A percentile compares a stretch with the other conserved stretches of the same genome.
These are phyloP conservation scores for Nemotelus pantherinus DNA, from an alignment of 2,888 invertebrate species.

Conservation along the genomic window DNA sequence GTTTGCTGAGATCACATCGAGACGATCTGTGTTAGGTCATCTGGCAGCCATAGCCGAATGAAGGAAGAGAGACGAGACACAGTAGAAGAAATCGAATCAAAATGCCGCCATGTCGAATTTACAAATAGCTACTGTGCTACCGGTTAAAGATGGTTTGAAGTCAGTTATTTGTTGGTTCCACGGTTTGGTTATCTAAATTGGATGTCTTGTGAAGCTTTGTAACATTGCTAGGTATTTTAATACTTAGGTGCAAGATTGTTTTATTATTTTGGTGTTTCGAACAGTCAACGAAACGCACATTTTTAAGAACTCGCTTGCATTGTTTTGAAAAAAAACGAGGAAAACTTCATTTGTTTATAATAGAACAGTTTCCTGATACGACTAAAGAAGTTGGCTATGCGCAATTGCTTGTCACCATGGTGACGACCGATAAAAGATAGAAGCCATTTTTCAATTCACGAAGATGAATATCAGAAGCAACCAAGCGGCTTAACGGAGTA, in stretches of 20 bases:
- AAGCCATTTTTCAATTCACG: too few relatives aligned
- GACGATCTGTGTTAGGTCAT: neutral
- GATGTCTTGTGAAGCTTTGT: neutral
- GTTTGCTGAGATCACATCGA: neutral
- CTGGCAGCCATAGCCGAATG: neutral
- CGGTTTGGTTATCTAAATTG: neutral
- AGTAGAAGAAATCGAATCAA: conserved; percentile 40
- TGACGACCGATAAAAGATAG: too few relatives aligned
- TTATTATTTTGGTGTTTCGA: neutral
- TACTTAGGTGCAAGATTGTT: neutral
- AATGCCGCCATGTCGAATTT: conserved; percentile 42
- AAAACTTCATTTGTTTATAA: too few relatives aligned
- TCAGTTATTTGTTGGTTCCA: neutral
- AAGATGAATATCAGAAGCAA: too few relatives aligned
- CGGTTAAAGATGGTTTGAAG: neutral
- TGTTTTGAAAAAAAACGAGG: too few relatives aligned
- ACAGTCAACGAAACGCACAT: too few relatives aligned
- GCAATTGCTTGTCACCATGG: too few relatives aligned
- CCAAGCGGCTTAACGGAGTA: too few relatives aligned
- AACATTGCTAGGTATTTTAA: neutral
- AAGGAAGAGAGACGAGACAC: neutral
- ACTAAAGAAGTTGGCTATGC: too few relatives aligned
- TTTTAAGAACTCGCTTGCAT: too few relatives aligned
- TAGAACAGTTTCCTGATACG: too few relatives aligned
- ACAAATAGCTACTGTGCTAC: conserved; percentile 38